Evolutionary conservation across 2,888 invertebrate species (phyloP).

Genomic region (Campoplex nolae): DNA sequence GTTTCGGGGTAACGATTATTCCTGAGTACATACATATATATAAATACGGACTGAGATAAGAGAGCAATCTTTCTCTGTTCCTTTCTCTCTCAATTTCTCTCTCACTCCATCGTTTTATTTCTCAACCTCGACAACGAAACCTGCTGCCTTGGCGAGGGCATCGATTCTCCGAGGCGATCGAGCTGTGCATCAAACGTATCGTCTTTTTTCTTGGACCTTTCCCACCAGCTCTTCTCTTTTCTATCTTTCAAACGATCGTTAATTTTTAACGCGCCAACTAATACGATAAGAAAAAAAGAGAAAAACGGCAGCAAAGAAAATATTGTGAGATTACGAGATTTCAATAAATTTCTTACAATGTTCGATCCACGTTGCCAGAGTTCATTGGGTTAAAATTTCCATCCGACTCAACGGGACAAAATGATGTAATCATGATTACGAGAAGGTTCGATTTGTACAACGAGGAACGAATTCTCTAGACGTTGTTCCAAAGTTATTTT

Average conservation of each 20-base stretch:
- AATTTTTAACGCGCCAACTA: background rate
- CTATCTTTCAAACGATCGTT: background rate
- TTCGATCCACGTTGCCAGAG: conserved; percentile 28
- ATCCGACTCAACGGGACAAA: background rate
- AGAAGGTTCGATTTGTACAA: background rate
- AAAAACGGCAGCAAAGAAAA: background rate
- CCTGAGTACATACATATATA: conserved; percentile 39
- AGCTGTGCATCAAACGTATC: background rate
- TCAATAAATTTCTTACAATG: conserved; percentile 48
- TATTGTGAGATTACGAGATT: background rate
- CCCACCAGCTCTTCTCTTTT: background rate
- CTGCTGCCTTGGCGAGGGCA: conserved; percentile 16
- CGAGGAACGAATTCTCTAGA: background rate
- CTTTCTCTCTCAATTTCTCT: background rate
- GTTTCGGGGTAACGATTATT: conserved; percentile 59
- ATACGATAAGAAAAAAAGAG: background rate
- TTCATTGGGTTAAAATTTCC: conserved; percentile 41
- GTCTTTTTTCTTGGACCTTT: conserved; percentile 23
- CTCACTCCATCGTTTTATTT: background rate
- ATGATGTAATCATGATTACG: conserved; percentile 7
- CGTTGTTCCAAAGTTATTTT: background rate
- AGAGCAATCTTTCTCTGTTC: conserved; percentile 43
- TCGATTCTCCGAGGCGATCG: conserved; percentile 31
- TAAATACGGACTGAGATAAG: conserved; percentile 58
- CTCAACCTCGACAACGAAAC: conserved; percentile 1